phyloP scores from a whole-genome alignment of 2,888 invertebrate species.

The Apantesis nais region DNA sequence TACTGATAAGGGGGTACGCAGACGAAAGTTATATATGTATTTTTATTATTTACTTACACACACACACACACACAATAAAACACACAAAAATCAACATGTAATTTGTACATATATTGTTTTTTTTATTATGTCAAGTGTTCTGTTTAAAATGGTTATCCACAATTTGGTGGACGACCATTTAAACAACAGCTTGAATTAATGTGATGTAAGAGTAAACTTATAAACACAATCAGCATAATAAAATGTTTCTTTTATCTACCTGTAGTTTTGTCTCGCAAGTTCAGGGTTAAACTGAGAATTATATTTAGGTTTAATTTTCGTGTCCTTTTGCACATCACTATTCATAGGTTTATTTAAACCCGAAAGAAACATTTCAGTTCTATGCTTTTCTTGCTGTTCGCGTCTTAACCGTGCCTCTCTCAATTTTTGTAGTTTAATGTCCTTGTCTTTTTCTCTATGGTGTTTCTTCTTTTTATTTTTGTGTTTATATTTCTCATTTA shows the following conservation, averaged over 20 bases:
- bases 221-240: not conserved
- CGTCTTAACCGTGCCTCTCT: conserved; percentile 92
- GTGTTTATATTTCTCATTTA: conserved; percentile 34
- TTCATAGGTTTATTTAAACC: conserved; percentile 79
- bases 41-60: too few species aligned
- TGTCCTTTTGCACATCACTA: conserved; percentile 47
- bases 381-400: conserved; percentile 91
- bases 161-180: not conserved
- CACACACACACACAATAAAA: too few species aligned
- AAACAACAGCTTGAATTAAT: not conserved
- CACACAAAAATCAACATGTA: too few species aligned
- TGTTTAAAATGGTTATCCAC: too few species aligned
- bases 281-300: conserved; percentile 99
- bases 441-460: conserved; percentile 59
- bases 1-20: conserved; percentile 17
- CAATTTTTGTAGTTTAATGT: conserved; percentile 86
- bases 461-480: conserved; percentile 49
- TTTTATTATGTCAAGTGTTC: not conserved
- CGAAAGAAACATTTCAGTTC: conserved; percentile 89
- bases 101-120: not conserved
- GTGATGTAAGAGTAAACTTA: not conserved
- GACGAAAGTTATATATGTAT: conserved; percentile 6
- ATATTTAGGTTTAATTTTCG: conserved; percentile 90
- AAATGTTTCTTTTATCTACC: conserved; percentile 35
- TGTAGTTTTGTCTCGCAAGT: conserved; percentile 92